Evolutionary conservation across 2,797 vertebrate genomes (phyloP).

Genomic region (Sphaeramia orbicularis): DNA sequence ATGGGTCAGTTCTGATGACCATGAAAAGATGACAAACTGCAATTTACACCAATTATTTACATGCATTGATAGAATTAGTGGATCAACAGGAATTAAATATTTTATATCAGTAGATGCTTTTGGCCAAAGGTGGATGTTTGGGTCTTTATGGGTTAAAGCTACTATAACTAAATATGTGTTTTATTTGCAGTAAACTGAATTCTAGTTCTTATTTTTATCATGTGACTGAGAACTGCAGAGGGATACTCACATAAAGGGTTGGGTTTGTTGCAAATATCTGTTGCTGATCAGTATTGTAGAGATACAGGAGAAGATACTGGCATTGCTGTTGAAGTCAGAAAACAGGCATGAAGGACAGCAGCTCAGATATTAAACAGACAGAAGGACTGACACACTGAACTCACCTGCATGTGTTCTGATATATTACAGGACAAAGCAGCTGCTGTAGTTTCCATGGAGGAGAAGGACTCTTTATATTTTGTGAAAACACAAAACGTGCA

Average conservation of each 20-base stretch:
- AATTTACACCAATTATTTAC: too few species aligned
- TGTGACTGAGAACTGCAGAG: background rate
- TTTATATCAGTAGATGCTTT: too few species aligned
- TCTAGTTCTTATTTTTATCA: background rate
- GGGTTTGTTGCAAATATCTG: constrained; percentile 46
- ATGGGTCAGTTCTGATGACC: too few species aligned
- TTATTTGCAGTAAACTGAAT: too few species aligned
- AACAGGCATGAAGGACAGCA: background rate
- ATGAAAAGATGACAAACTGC: too few species aligned
- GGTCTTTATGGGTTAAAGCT: too few species aligned
- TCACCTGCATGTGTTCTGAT: constrained; percentile 66
- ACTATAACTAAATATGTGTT: background rate
- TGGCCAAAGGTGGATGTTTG: too few species aligned
- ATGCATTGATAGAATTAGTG: too few species aligned
- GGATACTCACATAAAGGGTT: constrained; percentile 48
- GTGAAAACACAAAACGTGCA: constrained; percentile 79
- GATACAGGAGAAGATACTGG: constrained; percentile 68
- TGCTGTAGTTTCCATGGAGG: background rate
- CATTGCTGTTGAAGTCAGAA: constrained; percentile 60
- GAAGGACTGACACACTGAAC: background rate
- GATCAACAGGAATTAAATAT: too few species aligned
- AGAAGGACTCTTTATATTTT: background rate
- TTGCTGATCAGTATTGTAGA: constrained; percentile 56
- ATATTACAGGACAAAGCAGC: constrained; percentile 33
- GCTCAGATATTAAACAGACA: background rate